Evolutionary conservation across 2,888 invertebrate species (phyloP), one percentile per base, ranked within the genome.

Genomic region (Cephus spinipes): DNA sequence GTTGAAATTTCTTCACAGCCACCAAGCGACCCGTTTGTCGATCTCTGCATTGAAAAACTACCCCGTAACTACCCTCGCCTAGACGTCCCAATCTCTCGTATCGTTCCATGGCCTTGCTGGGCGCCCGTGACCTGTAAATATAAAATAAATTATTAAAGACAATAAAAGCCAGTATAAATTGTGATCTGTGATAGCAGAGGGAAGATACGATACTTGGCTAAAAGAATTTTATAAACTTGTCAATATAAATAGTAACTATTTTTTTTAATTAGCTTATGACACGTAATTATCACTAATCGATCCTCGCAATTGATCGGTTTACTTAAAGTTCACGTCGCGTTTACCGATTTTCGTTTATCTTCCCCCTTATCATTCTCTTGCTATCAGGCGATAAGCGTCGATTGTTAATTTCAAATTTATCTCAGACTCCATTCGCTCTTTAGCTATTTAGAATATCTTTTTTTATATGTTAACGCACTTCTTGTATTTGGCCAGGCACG

Each of bases 1-100:
- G 98, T 15, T 98, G 96, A 91, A 99, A 99, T 92, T 98, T 97
- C 92, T 99, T 99, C 81, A 99, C 98, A 71, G 99, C 99, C 71
- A 99, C 98, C 79, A 98, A 93, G 89, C 97, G 97, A 31, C 98
- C 98, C 1, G 97, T 98, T 89, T 99, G 98, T 80, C 98, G 94
- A 93, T 98, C 98, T 78, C 97, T 95, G 92, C 99, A 99, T 92
- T 98, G 98, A 93, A 98, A 98, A 83, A 99, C 99, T 87, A 98
- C 95, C 23, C 98, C 98, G 92, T 98, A 98, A 86, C 97, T 97
- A 77, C 98, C 99, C 93, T 99, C 98, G 83, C 99, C 99, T 76
- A 99, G 94, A 88, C 98, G 96, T 79, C 96, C 96, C 77, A 99
- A 93, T 92, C 98, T 98, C 92, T 99, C 98, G 93, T 98, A 99